Conservation (phyloP, 2,113 vertebrate species). For the Siniperca chuatsi region DNA sequence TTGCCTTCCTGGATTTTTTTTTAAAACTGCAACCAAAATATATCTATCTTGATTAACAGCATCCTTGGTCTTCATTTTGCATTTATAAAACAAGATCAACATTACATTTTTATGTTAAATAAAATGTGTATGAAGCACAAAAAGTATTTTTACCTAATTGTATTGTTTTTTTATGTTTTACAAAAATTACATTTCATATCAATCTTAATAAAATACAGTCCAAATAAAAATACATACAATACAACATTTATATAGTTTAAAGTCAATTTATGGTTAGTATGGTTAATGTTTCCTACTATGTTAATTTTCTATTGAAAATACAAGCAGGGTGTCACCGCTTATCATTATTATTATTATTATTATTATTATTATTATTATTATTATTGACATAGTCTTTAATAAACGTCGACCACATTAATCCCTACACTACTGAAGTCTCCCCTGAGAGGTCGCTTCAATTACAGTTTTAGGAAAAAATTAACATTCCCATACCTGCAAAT, state of each 20-base stretch:
- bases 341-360: not conserved
- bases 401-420: not conserved
- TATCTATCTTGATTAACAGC: not conserved
- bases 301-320: not conserved
- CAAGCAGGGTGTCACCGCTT: not conserved
- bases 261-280: not conserved
- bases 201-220: not conserved
- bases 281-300: not conserved
- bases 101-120: not conserved
- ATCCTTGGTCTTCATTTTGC: not conserved
- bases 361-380: not conserved
- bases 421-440: not conserved
- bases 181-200: not conserved
- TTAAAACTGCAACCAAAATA: not conserved
- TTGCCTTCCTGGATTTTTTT: slow-evolving; percentile 54
- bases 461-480: not conserved
- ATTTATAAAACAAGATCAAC: not conserved
- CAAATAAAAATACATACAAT: not conserved
- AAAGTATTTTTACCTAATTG: not conserved
- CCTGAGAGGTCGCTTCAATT: not conserved
- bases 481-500: not conserved
- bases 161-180: not conserved
- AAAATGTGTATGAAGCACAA: not conserved
- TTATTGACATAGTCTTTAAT: not conserved
- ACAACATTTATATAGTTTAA: not conserved